phyloP scores from a whole-genome alignment of 2,113 vertebrate genomes.

The Rallus limicola region DNA sequence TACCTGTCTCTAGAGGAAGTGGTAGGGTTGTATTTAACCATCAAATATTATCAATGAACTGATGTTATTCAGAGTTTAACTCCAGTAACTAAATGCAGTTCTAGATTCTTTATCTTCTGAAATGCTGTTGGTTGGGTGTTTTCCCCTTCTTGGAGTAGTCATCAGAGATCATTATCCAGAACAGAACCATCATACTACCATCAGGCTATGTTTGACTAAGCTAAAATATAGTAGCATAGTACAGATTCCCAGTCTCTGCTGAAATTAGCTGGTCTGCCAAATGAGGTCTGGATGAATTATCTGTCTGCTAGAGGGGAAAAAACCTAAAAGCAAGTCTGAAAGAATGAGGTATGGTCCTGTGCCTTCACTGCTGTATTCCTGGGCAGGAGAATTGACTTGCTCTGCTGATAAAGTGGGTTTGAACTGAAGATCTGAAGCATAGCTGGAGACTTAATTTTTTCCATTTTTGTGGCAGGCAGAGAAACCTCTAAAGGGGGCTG shows the following conservation, averaged over 20 bases:
- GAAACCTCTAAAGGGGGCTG: neutral
- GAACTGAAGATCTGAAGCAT: neutral
- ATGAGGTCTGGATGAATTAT: constrained; percentile 15
- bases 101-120: neutral
- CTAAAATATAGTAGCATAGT: neutral
- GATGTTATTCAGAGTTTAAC: neutral
- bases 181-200: neutral
- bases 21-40: neutral
- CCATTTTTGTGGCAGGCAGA: neutral
- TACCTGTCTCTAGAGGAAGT: neutral
- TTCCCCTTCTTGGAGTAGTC: neutral
- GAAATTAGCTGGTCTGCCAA: constrained; percentile 9
- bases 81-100: neutral
- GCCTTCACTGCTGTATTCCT: neutral
- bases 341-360: constrained; percentile 1
- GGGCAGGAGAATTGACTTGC: constrained; percentile 1
- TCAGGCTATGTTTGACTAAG: neutral
- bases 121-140: neutral
- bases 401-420: constrained; percentile 13
- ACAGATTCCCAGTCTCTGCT: neutral
- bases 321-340: neutral
- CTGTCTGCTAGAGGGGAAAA: neutral
- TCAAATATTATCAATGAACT: neutral
- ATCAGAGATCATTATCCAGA: neutral
- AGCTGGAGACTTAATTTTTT: neutral